Evolutionary conservation across 2,797 vertebrate species (phyloP).

Genomic region (Oreochromis grahami): DNA sequence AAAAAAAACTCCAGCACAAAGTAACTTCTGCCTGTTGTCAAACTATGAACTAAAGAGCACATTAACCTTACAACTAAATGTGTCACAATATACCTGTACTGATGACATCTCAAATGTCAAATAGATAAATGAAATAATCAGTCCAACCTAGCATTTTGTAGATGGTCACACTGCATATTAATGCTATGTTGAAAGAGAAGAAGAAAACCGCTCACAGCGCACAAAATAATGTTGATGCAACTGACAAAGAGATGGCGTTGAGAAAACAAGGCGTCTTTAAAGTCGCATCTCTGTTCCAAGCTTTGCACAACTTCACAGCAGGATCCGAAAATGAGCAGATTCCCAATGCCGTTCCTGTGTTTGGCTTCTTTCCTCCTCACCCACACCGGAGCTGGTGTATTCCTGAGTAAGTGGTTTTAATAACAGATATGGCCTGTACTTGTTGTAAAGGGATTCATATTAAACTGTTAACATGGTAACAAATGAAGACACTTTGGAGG

Average conservation of each 20-base stretch:
- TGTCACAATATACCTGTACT: accelerated
- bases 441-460: accelerated
- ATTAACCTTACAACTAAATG: neutral
- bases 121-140: neutral
- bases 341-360: neutral
- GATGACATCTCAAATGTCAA: neutral
- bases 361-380: neutral
- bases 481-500: neutral
- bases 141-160: neutral
- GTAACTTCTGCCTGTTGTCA: neutral
- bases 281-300: neutral
- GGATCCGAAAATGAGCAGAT: neutral
- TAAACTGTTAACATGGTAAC: neutral
- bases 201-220: neutral
- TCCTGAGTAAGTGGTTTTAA: accelerated
- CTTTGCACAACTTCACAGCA: neutral
- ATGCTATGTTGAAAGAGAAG: neutral
- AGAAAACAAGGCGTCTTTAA: neutral
- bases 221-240: neutral
- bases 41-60: neutral
- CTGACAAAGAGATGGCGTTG: accelerated
- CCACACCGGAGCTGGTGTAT: neutral
- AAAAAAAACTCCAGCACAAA: neutral
- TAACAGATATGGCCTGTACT: neutral
- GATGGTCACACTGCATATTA: neutral